These are phyloP conservation scores for Temnopleurus reevesii DNA, from an alignment of 53 echinoderm and acorn worm species.

Conservation along the genomic window DNA sequence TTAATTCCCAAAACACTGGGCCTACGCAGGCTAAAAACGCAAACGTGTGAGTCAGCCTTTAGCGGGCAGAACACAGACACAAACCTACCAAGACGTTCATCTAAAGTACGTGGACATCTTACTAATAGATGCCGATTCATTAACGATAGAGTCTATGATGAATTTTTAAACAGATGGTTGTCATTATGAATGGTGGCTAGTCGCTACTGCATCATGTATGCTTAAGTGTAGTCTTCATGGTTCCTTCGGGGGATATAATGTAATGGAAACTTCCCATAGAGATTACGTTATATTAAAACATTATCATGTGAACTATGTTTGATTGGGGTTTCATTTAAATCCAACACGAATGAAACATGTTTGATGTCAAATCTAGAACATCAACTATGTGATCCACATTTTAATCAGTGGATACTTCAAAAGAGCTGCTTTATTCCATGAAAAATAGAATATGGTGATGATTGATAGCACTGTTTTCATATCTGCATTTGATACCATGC, in stretches of 20 bases:
- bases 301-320: constrained; percentile 4
- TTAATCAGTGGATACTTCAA: too few species aligned
- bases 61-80: not conserved
- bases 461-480: too few species aligned
- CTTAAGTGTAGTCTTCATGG: not conserved
- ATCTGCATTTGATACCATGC: too few species aligned
- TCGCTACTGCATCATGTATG: not conserved
- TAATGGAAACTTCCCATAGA: not conserved
- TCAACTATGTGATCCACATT: too few species aligned
- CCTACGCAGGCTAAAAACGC: too few species aligned
- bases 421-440: too few species aligned
- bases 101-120: not conserved
- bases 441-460: too few species aligned
- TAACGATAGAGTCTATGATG: not conserved
- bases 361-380: not conserved
- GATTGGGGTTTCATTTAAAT: not conserved
- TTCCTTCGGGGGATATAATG: not conserved
- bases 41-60: too few species aligned
- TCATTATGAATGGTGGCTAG: constrained; percentile 25
- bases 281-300: not conserved
- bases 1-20: too few species aligned
- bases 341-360: not conserved
- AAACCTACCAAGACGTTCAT: not conserved
- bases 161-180: constrained; percentile 17
- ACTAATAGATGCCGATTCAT: constrained; percentile 9